Conservation (phyloP, 2,113 vertebrate genomes). For the Anhinga anhinga region DNA sequence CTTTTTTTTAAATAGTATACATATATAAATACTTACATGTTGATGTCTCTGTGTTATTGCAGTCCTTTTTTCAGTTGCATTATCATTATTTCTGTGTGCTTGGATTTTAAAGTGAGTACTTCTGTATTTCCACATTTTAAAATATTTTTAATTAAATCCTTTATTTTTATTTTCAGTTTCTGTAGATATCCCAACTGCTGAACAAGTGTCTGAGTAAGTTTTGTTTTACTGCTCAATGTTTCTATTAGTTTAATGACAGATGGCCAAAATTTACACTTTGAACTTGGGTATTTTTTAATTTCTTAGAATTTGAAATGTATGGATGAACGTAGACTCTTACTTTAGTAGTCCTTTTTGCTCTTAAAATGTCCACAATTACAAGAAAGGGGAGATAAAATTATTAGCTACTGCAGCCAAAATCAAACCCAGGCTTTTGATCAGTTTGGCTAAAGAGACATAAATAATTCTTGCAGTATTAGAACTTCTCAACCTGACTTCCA, state of each 20-base stretch:
- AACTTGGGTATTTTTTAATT: neutral
- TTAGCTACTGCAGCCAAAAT: neutral
- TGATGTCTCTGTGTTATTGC: neutral
- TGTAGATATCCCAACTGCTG: constrained; percentile 70
- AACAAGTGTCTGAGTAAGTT: constrained; percentile 80
- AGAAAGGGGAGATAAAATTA: neutral
- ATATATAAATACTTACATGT: neutral
- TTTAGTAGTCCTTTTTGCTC: neutral
- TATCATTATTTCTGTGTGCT: neutral
- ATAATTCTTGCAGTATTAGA: neutral
- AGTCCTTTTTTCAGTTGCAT: neutral
- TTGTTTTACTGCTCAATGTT: constrained; percentile 18
- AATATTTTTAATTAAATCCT: constrained; percentile 38
- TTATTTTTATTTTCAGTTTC: constrained; percentile 79
- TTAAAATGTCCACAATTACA: neutral
- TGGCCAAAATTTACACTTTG: neutral
- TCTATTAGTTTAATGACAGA: neutral
- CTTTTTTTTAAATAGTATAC: neutral
- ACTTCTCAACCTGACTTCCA: neutral
- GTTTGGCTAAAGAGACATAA: neutral
- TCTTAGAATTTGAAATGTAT: neutral
- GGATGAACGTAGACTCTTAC: neutral
- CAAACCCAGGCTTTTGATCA: neutral
- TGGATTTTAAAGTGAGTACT: neutral
- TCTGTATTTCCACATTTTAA: neutral